Base-by-base conservation (phyloP, 2,113 vertebrate genomes). In the Melanocharis versteri region DNA sequence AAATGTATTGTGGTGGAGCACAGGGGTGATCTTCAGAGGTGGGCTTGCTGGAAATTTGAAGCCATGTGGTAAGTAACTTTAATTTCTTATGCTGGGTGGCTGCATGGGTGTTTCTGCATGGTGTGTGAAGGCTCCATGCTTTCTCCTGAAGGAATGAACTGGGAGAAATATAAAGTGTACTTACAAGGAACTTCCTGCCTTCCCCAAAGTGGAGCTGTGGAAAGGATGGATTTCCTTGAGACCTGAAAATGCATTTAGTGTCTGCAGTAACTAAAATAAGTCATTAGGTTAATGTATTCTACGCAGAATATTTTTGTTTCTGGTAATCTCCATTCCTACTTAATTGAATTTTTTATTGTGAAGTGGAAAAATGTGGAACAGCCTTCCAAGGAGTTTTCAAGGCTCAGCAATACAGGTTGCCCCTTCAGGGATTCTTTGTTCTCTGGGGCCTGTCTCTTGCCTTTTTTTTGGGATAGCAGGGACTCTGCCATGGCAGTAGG, bases 41-140 rank as follows among this genome's bases (percentile, higher is more conserved):
- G n/a, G 40, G 10, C 24, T 94, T 69, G 69, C 30, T 82, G 62
- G 45, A 80, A 60, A 56, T 92, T 28, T 4, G 7, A 83, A 58
- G 42, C 4, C 1, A 0, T 0, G 1, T 18, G 57, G 70, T 92
- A 15, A 87, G 64, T 84, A 64, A 60, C 7, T 60, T 54, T 37
- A 33, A 23, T 64, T 71, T 84, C 18, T 79, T 69, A 2, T 54
- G 11, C 8, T 9, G 5, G 8, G 22, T 60, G 27, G 20, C 18
- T 28, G 13, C 26, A 6, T 44, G 51, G 16, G 19, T 81, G 23
- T 23, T 92, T 9, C 7, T 9, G 3, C 4, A 13, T 4, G 31
- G 30, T 0, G 1, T 28, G 23, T 42, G 42, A 35, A 39, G 15
- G 40, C 9, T 83, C 10, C 0, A 0, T 56, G 21, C 39, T 91